A percentile compares a stretch with the other conserved stretches of the same genome.
phyloP scores from a whole-genome alignment of 2,797 vertebrate genomes.

The Periparus ater region DNA sequence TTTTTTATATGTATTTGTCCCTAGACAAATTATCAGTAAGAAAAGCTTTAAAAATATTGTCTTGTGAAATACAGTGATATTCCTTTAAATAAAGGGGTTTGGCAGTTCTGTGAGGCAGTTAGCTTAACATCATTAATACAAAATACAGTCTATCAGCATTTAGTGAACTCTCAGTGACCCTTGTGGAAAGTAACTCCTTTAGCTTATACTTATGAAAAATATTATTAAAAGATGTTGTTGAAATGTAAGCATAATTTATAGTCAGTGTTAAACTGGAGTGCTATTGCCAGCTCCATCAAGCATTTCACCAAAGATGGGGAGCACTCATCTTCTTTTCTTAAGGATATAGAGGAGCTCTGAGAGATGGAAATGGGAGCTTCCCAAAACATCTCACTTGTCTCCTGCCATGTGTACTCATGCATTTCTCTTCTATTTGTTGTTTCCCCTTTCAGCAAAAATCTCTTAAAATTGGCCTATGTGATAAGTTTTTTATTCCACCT shows the following conservation, averaged over 20 bases:
- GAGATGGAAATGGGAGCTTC: background rate
- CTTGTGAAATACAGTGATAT: slow-evolving; percentile 60
- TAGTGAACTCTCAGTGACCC: slow-evolving; percentile 69
- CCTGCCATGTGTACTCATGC: rapidly evolving
- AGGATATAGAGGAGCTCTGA: background rate
- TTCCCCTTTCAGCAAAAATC: background rate
- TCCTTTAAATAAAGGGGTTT: slow-evolving; percentile 70
- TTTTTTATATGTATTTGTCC: background rate
- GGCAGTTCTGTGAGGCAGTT: slow-evolving; percentile 55
- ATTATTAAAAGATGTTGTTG: slow-evolving; percentile 59
- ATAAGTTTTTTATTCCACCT: background rate
- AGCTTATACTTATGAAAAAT: slow-evolving; percentile 67
- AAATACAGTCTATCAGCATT: slow-evolving; percentile 66
- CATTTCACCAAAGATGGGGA: slow-evolving; percentile 32
- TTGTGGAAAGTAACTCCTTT: slow-evolving; percentile 56
- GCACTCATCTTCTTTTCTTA: background rate
- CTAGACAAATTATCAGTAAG: slow-evolving; percentile 59
- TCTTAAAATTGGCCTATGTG: background rate
- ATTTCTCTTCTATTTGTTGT: background rate
- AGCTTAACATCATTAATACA: slow-evolving; percentile 67
- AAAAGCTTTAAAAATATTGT: slow-evolving; percentile 70
- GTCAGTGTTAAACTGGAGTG: slow-evolving; percentile 21
- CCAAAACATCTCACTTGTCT: background rate
- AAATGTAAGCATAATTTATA: slow-evolving; percentile 56
- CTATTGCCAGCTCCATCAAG: background rate